Evolutionary conservation across 2,888 invertebrate species (phyloP), one percentile per base, ranked within the genome.

Genomic region (Agrochola macilenta): DNA sequence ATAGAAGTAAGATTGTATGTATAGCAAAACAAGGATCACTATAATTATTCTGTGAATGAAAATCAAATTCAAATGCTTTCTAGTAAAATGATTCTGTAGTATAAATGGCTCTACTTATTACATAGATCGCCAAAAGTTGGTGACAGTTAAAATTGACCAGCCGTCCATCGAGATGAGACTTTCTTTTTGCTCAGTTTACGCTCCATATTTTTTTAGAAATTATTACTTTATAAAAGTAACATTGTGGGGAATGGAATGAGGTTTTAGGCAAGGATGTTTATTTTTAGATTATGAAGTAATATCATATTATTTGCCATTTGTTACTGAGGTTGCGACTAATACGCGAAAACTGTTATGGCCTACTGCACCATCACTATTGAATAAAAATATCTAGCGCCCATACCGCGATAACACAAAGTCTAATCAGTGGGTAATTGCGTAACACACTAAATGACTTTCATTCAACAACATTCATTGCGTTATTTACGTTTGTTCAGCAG

Each of bases 131-230:
- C 63, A 57, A 76, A 61, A 58, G 65, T 76, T 54, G 52, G 63
- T 64, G 68, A 54, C 58, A 46, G 35, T 74, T 17, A 26, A 60
- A 57, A 54, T 69, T 79, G 60, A 79, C 70, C 66, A 74, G 68
- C 81, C 81, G 75, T 81, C 76, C 72, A 78, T 78, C 54, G 35
- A 72, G 58, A 69, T 71, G 63, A 70, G 61, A 80, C 60, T 66
- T 78, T 71, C 66, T 69, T 81, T 81, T 87, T 88, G 83, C 89
- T 87, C 87, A 87, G 79, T 68, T 80, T 80, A 83, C 43, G 43
- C 65, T 75, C 66, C 68, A 65, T 68, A 46, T 54, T 26, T 74
- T 69, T 76, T 52, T 76, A 74, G 64, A 77, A 65, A 75, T 63
- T 5, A 35, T 75, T 79, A 78, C 79, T 86, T 83, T 76, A 63